Base-by-base conservation (phyloP, 2,797 vertebrate species). In the Peromyscus aztecus region DNA sequence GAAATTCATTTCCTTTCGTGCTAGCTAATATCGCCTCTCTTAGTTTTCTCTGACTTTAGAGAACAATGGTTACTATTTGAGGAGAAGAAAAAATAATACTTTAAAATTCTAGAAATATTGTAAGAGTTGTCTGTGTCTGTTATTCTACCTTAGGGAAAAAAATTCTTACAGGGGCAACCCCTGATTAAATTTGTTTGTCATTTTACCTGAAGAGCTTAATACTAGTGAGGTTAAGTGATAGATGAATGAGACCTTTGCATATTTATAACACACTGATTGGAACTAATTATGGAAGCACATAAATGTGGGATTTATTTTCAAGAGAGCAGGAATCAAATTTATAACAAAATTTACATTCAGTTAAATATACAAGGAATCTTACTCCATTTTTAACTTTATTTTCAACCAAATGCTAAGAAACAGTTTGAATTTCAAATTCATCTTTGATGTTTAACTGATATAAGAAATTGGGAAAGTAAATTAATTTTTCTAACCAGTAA, bases 231-330 rank as follows among this genome's bases (percentile, higher is more conserved):
- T 55, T 52, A 57, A 85, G 27, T 96, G 77, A 94, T 90, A 95
- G 91, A 92, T 93, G 71, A 90, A n/a, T 76, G 83, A 97, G 92
- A 86, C 6, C 27, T n/a, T 97, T 93, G 86, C 94, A 94, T 95
- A 97, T 97, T 97, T 95, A 97, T 91, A 97, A 84, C 73, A 73
- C 76, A 37, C 89, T 97, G 96, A 97, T 93, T 96, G 81, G 86
- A 91, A 91, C 73, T 97, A 97, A 97, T 97, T 97, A 95, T 77
- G 83, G 86, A 92, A 93, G 83, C 67, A 88, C 59, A 82, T 96
- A 96, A 94, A 95, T 96, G 78, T 95, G 67, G 31, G 69, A 90
- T 96, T 96, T 96, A 94, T 96, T 95, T 96, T 96, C 94, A 96
- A 94, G 87, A 88, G 63, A 90, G 81, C 11, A 77, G 19, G 52